Conservation (phyloP, 2,888 invertebrate genomes). For the Platycheirus albimanus region DNA sequence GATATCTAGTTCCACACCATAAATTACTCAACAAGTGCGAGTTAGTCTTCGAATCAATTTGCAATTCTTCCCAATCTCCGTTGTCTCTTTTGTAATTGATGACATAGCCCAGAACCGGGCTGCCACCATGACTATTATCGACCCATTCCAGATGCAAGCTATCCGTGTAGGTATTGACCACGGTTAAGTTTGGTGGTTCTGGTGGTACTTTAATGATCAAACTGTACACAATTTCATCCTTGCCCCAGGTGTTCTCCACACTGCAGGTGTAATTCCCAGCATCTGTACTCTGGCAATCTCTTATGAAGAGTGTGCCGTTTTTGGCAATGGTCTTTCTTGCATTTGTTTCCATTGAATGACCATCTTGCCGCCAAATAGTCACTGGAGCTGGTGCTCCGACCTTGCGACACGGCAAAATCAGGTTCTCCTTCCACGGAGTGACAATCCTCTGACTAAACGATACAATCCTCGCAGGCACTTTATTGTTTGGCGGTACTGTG, state of each 20-base stretch:
- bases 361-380: constrained; percentile 91
- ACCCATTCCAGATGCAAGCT: constrained; percentile 92
- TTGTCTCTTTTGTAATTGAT: constrained; percentile 95
- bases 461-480: constrained; percentile 93
- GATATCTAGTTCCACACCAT: constrained; percentile 94
- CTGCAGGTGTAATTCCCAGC: constrained; percentile 95
- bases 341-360: constrained; percentile 88
- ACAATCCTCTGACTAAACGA: constrained; percentile 92
- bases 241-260: constrained; percentile 92
- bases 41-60: constrained; percentile 91
- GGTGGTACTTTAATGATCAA: constrained; percentile 90
- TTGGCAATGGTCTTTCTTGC: constrained; percentile 86
- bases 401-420: constrained; percentile 91
- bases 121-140: constrained; percentile 91
- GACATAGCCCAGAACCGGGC: constrained; percentile 91
- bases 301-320: constrained; percentile 90
- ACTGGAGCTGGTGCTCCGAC: constrained; percentile 92
- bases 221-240: constrained; percentile 91
- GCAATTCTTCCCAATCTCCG: constrained; percentile 95
- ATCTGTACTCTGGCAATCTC: constrained; percentile 90
- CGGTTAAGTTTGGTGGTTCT: constrained; percentile 91
- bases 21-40: constrained; percentile 91
- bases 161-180: constrained; percentile 92
- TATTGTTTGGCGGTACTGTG: constrained; percentile 89
- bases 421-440: constrained; percentile 94